phyloP scores from a whole-genome alignment of 2,797 vertebrate species.

The Hipposideros larvatus region DNA sequence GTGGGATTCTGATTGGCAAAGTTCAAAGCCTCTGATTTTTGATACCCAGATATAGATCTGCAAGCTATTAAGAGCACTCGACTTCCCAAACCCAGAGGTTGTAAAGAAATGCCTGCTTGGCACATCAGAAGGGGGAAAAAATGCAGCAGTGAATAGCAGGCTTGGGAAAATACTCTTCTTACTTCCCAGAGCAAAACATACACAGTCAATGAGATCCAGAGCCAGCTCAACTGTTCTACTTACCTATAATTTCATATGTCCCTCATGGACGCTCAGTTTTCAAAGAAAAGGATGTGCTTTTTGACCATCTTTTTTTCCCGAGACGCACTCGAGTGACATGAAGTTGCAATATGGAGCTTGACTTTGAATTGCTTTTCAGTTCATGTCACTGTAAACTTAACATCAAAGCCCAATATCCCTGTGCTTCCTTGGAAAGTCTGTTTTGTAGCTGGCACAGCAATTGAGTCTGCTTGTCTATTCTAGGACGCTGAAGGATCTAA shows the following conservation, averaged over 20 bases:
- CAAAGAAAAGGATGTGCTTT: conserved; percentile 1
- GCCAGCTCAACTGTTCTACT: background rate
- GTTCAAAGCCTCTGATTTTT: conserved; percentile 46
- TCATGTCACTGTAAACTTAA: conserved; percentile 61
- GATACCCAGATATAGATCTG: conserved; percentile 27
- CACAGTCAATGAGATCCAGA: background rate
- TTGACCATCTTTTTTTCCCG: conserved; percentile 54
- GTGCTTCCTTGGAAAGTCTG: conserved; percentile 90
- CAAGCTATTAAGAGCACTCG: background rate
- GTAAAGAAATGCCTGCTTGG: background rate
- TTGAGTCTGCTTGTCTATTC: conserved; percentile 95
- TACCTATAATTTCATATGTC: conserved; percentile 34
- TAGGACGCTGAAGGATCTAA: conserved; percentile 93
- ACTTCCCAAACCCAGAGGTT: conserved; percentile 4
- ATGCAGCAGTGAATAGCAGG: background rate
- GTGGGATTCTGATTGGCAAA: conserved; percentile 48
- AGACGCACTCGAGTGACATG: background rate
- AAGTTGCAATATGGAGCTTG: conserved; percentile 90
- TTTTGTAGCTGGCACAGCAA: conserved; percentile 90
- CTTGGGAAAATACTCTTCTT: conserved; percentile 16
- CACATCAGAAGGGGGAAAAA: too few species aligned
- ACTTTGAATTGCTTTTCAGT: conserved; percentile 89
- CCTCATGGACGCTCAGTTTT: background rate
- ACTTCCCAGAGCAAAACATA: background rate
- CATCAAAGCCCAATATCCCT: conserved; percentile 76